A percentile compares a stretch with the other conserved stretches of the same genome.
Conservation (phyloP, 2,888 invertebrate species). For the Mycalesis mineus region DNA sequence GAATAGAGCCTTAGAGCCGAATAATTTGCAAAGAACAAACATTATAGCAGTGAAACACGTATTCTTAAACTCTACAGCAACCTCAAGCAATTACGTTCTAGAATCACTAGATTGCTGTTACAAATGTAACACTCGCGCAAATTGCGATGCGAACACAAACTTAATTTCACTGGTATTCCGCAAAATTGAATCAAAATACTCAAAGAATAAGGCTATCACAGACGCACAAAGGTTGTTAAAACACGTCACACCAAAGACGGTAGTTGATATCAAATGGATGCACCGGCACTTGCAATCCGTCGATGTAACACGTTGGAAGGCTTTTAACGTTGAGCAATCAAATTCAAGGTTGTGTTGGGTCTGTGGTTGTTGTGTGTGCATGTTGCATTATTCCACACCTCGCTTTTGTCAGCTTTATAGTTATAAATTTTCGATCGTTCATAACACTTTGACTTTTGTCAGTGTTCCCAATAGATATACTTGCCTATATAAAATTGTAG, state of each 20-base stretch:
- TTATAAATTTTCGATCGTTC: no score
- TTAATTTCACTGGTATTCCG: constrained; percentile 2
- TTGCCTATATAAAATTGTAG: no score
- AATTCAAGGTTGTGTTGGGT: constrained; percentile 27
- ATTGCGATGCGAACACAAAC: constrained; percentile 25
- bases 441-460: no score
- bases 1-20: no score
- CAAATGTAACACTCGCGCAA: constrained; percentile 20
- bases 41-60: neutral
- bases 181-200: constrained; percentile 2
- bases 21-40: no score
- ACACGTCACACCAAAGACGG: constrained; percentile 57
- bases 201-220: constrained; percentile 2
- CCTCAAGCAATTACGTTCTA: constrained; percentile 9
- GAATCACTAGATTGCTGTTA: no score
- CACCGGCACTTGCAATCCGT: constrained; percentile 31
- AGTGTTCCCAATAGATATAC: neutral
- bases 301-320: constrained; percentile 33
- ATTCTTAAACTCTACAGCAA: constrained; percentile 5
- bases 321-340: constrained; percentile 27
- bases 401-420: neutral
- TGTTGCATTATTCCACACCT: neutral
- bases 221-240: constrained; percentile 26
- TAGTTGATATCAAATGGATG: constrained; percentile 60
- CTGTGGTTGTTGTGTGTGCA: neutral